Evolutionary conservation across 2,113 vertebrate genomes (phyloP).

Genomic region (Protomyctophum bolini): DNA sequence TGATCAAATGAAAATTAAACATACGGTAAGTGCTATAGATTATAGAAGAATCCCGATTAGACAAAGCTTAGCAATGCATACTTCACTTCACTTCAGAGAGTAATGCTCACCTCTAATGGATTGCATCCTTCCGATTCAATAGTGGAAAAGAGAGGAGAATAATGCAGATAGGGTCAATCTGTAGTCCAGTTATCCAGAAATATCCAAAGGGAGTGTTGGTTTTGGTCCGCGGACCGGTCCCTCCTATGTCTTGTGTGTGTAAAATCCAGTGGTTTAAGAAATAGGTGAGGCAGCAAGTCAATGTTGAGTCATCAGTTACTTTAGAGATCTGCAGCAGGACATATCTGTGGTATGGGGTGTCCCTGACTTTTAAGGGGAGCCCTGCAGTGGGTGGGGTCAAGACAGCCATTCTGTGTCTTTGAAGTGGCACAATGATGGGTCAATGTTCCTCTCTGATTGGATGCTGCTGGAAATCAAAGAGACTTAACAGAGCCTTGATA

Average conservation of each 20-base stretch:
- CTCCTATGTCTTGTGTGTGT: neutral
- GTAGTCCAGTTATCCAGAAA: conserved; percentile 29
- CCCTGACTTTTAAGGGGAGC: conserved; percentile 82
- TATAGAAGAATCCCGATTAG: neutral
- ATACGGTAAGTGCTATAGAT: neutral
- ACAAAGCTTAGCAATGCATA: neutral
- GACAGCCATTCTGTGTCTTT: conserved; percentile 82
- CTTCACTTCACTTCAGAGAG: neutral
- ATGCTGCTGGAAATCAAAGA: conserved; percentile 86
- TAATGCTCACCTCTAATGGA: conserved; percentile 75
- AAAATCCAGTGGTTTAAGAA: conserved; percentile 54
- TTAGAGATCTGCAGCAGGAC: conserved; percentile 45
- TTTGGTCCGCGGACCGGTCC: conserved; percentile 8
- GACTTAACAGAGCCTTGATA: conserved; percentile 92
- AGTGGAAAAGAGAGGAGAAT: conserved; percentile 1
- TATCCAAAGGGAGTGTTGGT: conserved; percentile 46
- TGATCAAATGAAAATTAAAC: neutral
- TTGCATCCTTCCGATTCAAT: conserved; percentile 69
- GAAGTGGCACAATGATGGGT: conserved; percentile 89
- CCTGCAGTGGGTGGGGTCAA: conserved; percentile 81
- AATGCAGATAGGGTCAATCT: conserved; percentile 20
- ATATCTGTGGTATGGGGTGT: conserved; percentile 54
- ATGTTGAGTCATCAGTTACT: conserved; percentile 35
- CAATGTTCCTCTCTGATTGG: conserved; percentile 80
- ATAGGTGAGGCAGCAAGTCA: conserved; percentile 9